Percentiles rank a stretch among this genome's conserved stretches.
Evolutionary conservation across 2,113 vertebrate genomes (phyloP).

Genomic region (Orthonyx spaldingii): DNA sequence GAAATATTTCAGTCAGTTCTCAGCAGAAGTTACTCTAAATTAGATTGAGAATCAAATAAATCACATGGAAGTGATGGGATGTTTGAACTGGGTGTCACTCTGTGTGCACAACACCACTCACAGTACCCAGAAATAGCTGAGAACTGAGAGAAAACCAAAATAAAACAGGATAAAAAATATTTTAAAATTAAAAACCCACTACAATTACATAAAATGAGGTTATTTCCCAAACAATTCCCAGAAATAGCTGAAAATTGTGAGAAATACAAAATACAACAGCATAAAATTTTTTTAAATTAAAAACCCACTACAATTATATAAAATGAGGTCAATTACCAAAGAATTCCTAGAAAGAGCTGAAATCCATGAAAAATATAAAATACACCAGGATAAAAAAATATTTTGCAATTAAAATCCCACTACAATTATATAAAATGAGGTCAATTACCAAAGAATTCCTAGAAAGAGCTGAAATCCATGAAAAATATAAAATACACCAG

Average conservation of each 20-base stretch:
- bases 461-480: neutral
- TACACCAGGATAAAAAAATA: rapidly evolving
- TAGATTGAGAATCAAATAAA: neutral
- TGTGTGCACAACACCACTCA: neutral
- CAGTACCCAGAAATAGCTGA: neutral
- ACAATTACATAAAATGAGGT: neutral
- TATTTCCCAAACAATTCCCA: neutral
- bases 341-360: neutral
- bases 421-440: neutral
- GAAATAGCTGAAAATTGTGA: neutral
- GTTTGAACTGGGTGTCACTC: neutral
- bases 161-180: neutral
- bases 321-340: too few species aligned
- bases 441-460: neutral
- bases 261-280: neutral
- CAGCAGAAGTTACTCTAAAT: neutral
- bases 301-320: neutral
- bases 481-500: neutral
- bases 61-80: neutral
- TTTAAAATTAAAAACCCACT: neutral
- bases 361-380: neutral
- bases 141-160: neutral
- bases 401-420: neutral
- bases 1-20: neutral
- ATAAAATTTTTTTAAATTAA: neutral